Percentiles rank a stretch among this genome's conserved stretches.
Evolutionary conservation across 2,797 vertebrate genomes (phyloP).

Genomic region (Falco rusticolus): DNA sequence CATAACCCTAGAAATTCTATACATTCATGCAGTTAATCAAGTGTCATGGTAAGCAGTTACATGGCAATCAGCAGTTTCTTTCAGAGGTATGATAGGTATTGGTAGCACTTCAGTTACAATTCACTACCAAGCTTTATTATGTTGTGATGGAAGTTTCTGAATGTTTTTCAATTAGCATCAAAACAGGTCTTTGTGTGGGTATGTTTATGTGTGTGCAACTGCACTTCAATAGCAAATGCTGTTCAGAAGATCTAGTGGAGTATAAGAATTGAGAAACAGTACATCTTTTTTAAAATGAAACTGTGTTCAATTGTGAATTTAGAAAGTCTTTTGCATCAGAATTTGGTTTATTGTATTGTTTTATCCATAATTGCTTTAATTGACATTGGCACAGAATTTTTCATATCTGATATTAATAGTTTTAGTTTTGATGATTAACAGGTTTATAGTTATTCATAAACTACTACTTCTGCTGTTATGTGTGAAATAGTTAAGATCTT

Average conservation of each 20-base stretch:
- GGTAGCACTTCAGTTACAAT: neutral
- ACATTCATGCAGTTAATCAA: neutral
- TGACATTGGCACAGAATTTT: neutral
- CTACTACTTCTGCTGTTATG: neutral
- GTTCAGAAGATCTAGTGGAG: neutral
- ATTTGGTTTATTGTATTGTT: neutral
- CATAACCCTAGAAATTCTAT: neutral
- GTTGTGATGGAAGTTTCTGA: neutral
- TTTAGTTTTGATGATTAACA: neutral
- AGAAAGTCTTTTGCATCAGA: neutral
- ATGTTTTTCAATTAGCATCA: neutral
- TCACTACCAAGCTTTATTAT: neutral
- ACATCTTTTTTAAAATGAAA: neutral
- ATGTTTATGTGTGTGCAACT: neutral
- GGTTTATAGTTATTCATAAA: neutral
- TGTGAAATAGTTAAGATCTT: neutral
- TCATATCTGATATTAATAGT: rapidly evolving
- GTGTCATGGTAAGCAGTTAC: neutral
- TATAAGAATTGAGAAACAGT: neutral
- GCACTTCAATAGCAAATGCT: neutral
- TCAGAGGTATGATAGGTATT: neutral
- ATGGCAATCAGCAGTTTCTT: neutral
- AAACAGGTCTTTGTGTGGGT: neutral
- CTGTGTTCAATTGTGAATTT: neutral
- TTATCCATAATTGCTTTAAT: neutral